Evolutionary conservation across 2,888 invertebrate species (phyloP).

Genomic region (Epinotia nisella): DNA sequence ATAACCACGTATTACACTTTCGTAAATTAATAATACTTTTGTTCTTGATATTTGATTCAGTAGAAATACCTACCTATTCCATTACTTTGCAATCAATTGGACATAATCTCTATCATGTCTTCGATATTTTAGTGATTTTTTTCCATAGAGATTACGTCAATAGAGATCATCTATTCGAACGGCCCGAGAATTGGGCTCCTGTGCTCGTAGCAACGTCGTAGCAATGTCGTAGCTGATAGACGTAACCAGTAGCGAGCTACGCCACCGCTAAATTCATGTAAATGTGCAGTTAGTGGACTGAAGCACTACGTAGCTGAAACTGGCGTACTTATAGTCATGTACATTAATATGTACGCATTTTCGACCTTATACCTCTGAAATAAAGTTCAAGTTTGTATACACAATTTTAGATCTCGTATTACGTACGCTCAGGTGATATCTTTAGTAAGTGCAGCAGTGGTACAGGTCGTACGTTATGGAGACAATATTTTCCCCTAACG

Average conservation of each 20-base stretch:
- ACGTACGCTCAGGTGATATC: neutral
- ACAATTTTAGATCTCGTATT: neutral
- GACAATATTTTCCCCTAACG: conserved; percentile 18
- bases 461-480: neutral
- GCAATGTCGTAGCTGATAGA: conserved; percentile 1
- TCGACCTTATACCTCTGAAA: neutral
- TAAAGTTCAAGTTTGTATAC: neutral
- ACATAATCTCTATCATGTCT: no score
- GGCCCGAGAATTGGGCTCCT: neutral
- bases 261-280: conserved; percentile 6
- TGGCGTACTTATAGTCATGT: neutral
- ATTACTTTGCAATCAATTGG: no score
- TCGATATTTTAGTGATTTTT: no score
- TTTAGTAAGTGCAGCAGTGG: neutral
- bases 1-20: no score
- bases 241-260: neutral
- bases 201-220: neutral
- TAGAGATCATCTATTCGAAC: no score
- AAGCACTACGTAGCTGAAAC: neutral
- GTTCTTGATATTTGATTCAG: no score
- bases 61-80: no score
- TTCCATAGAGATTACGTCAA: no score
- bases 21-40: no score
- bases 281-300: conserved; percentile 9
- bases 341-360: neutral